Percentiles rank a stretch among this genome's conserved stretches.
Evolutionary conservation across 2,888 invertebrate genomes (phyloP).

Genomic region (Andrena camellia): DNA sequence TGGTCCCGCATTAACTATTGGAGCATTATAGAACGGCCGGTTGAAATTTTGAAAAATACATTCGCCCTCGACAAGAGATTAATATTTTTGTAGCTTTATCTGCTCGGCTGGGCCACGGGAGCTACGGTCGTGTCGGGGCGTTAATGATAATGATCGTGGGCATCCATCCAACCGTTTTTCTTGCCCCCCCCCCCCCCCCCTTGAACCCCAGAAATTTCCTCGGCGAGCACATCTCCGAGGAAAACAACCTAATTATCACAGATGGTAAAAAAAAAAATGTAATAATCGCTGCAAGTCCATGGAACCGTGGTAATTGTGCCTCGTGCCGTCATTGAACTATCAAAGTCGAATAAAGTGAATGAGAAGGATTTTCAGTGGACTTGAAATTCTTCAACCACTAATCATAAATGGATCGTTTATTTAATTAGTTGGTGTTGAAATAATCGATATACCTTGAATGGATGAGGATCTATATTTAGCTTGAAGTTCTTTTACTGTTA

Average conservation of each 20-base stretch:
- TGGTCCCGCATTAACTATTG: constrained; percentile 85
- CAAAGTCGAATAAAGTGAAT: background rate
- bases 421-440: no score
- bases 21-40: constrained; percentile 83
- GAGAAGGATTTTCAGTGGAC: background rate
- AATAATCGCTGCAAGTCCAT: constrained; percentile 14
- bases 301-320: background rate
- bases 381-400: background rate
- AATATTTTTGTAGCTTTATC: constrained; percentile 81
- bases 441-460: no score
- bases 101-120: constrained; percentile 67
- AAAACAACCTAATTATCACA: constrained; percentile 49
- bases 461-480: no score
- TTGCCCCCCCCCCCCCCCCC: constrained; percentile 4
- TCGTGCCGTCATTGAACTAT: background rate
- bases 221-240: background rate
- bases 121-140: constrained; percentile 56
- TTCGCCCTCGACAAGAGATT: constrained; percentile 82
- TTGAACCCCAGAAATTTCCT: constrained; percentile 22
- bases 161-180: constrained; percentile 57
- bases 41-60: constrained; percentile 84
- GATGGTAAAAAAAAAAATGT: constrained; percentile 2
- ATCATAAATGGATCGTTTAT: no score
- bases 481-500: no score
- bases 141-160: constrained; percentile 78